Evolutionary conservation across 2,797 vertebrate species (phyloP).

Genomic region (Pseudotriccus pelzelni): DNA sequence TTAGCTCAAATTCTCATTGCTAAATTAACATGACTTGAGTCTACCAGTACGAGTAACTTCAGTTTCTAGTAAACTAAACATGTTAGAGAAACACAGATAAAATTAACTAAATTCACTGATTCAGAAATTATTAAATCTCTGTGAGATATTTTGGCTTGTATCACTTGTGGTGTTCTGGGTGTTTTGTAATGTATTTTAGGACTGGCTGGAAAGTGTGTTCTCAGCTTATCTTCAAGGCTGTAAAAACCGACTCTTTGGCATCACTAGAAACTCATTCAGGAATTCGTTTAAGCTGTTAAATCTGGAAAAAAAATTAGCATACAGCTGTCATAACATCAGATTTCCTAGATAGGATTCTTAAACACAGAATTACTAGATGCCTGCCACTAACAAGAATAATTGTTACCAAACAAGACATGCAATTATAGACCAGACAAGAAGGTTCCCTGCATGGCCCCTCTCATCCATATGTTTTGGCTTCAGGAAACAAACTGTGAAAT

Average conservation of each 20-base stretch:
- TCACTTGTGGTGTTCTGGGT: neutral
- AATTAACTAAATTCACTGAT: neutral
- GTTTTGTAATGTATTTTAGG: neutral
- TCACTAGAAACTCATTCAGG: neutral
- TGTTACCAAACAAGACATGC: neutral
- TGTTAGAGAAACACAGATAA: neutral
- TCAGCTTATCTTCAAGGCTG: neutral
- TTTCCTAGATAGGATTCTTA: neutral
- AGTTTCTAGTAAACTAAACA: neutral
- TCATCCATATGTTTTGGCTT: neutral
- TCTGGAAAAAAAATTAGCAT: neutral
- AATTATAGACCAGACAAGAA: neutral
- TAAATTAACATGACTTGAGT: neutral
- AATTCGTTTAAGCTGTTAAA: neutral
- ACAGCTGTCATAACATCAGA: slow-evolving; percentile 23
- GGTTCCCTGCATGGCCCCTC: neutral
- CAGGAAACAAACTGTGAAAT: neutral
- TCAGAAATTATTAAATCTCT: neutral
- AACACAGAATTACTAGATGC: neutral
- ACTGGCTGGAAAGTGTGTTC: neutral
- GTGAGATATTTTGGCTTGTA: neutral
- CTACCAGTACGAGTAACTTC: neutral
- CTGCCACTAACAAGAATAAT: neutral
- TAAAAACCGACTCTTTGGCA: neutral
- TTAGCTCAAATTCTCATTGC: neutral